Evolutionary conservation across 2,888 invertebrate species (phyloP).

Genomic region (Aspidiotus rigidus): DNA sequence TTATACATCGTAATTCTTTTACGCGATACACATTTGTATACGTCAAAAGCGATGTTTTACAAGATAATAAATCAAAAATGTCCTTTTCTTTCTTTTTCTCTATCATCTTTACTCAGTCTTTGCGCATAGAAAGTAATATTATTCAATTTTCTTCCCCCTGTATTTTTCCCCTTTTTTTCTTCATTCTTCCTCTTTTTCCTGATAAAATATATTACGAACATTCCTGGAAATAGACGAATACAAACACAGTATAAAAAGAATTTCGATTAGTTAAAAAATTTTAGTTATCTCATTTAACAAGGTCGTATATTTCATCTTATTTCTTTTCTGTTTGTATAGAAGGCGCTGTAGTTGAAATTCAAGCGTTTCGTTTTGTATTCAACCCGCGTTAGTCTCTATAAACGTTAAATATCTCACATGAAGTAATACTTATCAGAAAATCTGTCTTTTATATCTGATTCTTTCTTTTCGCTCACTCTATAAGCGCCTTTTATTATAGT

Average conservation of each 20-base stretch:
- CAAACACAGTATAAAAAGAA: constrained; percentile 3
- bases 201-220: constrained; percentile 12
- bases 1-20: not conserved
- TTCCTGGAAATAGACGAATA: not conserved
- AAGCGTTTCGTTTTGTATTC: constrained; percentile 16
- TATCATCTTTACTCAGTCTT: not conserved
- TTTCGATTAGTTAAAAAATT: constrained; percentile 20
- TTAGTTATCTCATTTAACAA: constrained; percentile 13
- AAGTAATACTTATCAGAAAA: constrained; percentile 24
- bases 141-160: constrained; percentile 11
- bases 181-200: no score
- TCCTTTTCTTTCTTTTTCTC: constrained; percentile 6
- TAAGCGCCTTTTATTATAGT: no score
- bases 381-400: constrained; percentile 22
- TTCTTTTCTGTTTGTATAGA: constrained; percentile 1
- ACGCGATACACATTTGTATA: constrained; percentile 3
- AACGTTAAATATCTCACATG: constrained; percentile 24
- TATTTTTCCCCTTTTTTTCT: no score
- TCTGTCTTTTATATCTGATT: constrained; percentile 24
- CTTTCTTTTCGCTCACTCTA: constrained; percentile 6
- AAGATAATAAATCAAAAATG: constrained; percentile 12
- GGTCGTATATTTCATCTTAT: not conserved
- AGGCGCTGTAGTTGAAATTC: constrained; percentile 3
- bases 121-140: constrained; percentile 5
- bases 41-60: constrained; percentile 3